Conservation (phyloP, 1,140 invertebrate genomes). For the Euura saliciscinereae region DNA sequence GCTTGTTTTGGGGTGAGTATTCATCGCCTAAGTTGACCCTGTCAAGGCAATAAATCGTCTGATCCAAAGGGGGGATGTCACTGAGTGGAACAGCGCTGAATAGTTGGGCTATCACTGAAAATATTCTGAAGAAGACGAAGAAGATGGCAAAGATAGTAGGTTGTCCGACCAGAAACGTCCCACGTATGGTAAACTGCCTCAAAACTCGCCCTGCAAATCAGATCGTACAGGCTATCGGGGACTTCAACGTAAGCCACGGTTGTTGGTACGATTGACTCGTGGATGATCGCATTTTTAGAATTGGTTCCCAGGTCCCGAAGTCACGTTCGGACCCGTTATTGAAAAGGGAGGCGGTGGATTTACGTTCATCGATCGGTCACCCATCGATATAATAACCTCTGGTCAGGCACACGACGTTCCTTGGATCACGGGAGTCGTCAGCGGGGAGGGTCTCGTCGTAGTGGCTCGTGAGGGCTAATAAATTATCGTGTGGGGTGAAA, state of each 20-base stretch:
- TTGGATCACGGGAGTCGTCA: conserved; percentile 64
- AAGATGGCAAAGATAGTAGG: conserved; percentile 70
- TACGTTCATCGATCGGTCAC: conserved; percentile 65
- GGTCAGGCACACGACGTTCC: conserved; percentile 63
- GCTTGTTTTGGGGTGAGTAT: conserved; percentile 56
- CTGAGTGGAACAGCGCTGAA: conserved; percentile 77
- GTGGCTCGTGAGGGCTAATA: conserved; percentile 58
- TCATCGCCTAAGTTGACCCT: conserved; percentile 31
- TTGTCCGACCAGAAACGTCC: conserved; percentile 65
- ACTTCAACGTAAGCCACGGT: conserved; percentile 56
- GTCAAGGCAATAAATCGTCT: neutral
- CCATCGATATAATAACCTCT: conserved; percentile 59
- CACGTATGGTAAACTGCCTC: conserved; percentile 75
- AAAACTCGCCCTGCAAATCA: conserved; percentile 65
- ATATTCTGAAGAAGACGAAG: conserved; percentile 70
- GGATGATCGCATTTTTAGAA: conserved; percentile 41
- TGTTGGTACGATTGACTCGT: neutral
- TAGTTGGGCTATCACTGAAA: conserved; percentile 73
- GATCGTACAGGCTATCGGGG: conserved; percentile 53
- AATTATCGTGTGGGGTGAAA: neutral
- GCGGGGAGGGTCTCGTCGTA: conserved; percentile 69
- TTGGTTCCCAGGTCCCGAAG: conserved; percentile 65
- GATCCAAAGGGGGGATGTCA: conserved; percentile 74
- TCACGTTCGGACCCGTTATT: conserved; percentile 66
- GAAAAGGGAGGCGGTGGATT: conserved; percentile 55